Percentiles rank a stretch among this genome's conserved stretches.
phyloP scores from a whole-genome alignment of 2,797 vertebrate genomes.

The Telmatherina bonti region DNA sequence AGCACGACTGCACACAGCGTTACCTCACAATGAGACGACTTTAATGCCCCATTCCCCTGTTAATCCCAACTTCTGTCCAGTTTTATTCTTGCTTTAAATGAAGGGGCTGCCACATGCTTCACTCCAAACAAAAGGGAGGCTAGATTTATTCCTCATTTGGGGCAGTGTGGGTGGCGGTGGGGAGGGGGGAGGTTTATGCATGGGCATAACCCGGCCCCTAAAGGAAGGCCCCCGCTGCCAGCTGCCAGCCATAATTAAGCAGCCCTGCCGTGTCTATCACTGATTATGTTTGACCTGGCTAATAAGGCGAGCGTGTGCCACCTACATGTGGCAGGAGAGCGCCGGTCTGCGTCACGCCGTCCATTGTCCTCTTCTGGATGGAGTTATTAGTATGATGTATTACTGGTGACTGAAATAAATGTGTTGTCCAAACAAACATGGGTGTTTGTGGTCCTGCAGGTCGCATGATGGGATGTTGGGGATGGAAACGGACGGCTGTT shows the following conservation, averaged over 20 bases:
- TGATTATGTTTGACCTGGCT: constrained; percentile 86
- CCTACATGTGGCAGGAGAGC: constrained; percentile 69
- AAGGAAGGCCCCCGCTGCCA: constrained; percentile 83
- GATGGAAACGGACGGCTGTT: background rate
- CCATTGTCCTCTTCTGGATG: constrained; percentile 53
- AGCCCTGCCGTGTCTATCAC: constrained; percentile 82
- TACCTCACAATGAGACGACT: constrained; percentile 73
- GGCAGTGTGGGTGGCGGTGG: constrained; percentile 59
- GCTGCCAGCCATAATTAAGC: constrained; percentile 86
- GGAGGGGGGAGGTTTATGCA: constrained; percentile 66
- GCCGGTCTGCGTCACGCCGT: constrained; percentile 34
- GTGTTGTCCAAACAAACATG: constrained; percentile 51
- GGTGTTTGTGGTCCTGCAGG: constrained; percentile 8
- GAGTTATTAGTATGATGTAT: constrained; percentile 65
- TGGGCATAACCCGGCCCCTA: constrained; percentile 81
- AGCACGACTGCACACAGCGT: constrained; percentile 21
- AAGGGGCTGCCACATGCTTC: constrained; percentile 76
- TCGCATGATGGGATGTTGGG: background rate
- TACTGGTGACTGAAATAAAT: constrained; percentile 39
- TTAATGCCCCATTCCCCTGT: constrained; percentile 82
- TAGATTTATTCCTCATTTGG: constrained; percentile 80
- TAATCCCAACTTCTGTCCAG: constrained; percentile 79
- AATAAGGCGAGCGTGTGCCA: constrained; percentile 82
- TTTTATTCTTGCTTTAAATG: constrained; percentile 73
- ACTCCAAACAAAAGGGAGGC: constrained; percentile 76